Conservation (phyloP, 2,888 invertebrate species). For the Ctena decussata region DNA sequence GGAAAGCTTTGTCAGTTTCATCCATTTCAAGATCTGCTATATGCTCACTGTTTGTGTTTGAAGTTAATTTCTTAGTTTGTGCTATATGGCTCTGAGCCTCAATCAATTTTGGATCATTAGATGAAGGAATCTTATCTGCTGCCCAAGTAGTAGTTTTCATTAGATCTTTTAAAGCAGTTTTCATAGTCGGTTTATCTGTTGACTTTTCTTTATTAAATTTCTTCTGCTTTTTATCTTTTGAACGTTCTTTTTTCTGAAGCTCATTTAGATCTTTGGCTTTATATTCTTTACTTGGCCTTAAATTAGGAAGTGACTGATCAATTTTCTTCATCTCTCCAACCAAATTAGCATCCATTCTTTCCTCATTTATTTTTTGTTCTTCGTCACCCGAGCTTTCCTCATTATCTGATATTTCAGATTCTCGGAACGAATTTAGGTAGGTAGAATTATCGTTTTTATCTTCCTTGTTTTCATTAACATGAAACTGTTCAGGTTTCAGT, state of each 20-base stretch:
- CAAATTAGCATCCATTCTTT: slow-evolving; percentile 26
- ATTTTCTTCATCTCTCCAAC: slow-evolving; percentile 52
- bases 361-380: background rate
- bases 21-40: background rate
- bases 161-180: slow-evolving; percentile 55
- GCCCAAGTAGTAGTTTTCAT: slow-evolving; percentile 49
- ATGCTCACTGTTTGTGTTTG: too few species aligned
- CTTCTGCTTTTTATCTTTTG: background rate
- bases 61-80: background rate
- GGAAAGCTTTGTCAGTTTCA: background rate
- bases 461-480: too few species aligned
- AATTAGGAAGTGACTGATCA: slow-evolving; percentile 38
- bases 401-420: slow-evolving; percentile 15
- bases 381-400: slow-evolving; percentile 16
- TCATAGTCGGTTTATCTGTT: background rate
- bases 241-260: background rate
- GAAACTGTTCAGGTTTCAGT: background rate
- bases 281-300: background rate
- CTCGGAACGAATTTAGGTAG: slow-evolving; percentile 33
- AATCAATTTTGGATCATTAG: slow-evolving; percentile 20
- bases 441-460: background rate
- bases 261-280: slow-evolving; percentile 34
- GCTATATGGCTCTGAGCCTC: background rate
- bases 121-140: slow-evolving; percentile 4
- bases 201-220: background rate